Base-by-base conservation (phyloP, 2,888 invertebrate species). In the Rhingia rostrata region DNA sequence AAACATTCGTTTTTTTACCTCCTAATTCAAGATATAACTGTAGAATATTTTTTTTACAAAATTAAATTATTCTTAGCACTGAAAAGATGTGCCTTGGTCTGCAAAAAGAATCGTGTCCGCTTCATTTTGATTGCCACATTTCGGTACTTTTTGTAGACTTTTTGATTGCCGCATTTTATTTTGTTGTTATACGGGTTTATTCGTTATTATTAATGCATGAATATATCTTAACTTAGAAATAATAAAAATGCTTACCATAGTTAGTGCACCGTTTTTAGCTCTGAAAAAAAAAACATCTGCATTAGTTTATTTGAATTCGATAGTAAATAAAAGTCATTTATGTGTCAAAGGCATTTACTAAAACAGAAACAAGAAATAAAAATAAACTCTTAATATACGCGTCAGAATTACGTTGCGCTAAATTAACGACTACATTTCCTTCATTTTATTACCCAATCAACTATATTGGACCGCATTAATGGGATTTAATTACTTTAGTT, bases 221-320 rank as follows among this genome's bases (percentile, higher is more conserved):
- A 22, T 22, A 22, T 22, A 22, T 22, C 1, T 22, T 22, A 2
- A 22, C 22, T 22, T 22, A 22, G 2, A 22, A 22, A 22, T 22
- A 22, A 22, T 45, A 45, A 45, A 45, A n/a, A 33, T 12, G 41
- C 83, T 83, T 47, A 83, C 83, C 83, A 83, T 83, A 73, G 63
- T 78, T 72, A 39, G 61, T 45, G 63, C 73, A 83, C 73, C 79
- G 60, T 63, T 79, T 74, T 58, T 56, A 63, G 72, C 61, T 61
- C 83, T 83, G 79, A 32, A 83, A 49, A 49, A 51, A 37, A 30
- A 14, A n/a, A 22, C 22, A 53, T 37, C 22, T 22, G 30, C 33
- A 63, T 79, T 63, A 63, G 10, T 33, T 47, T n/a, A 37, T 64
- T 43, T 37, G 12, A 12, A 7, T 39, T 14, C 1, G 41, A 7